Conservation (phyloP, 2,797 vertebrate genomes). For the Knipowitschia caucasica region DNA sequence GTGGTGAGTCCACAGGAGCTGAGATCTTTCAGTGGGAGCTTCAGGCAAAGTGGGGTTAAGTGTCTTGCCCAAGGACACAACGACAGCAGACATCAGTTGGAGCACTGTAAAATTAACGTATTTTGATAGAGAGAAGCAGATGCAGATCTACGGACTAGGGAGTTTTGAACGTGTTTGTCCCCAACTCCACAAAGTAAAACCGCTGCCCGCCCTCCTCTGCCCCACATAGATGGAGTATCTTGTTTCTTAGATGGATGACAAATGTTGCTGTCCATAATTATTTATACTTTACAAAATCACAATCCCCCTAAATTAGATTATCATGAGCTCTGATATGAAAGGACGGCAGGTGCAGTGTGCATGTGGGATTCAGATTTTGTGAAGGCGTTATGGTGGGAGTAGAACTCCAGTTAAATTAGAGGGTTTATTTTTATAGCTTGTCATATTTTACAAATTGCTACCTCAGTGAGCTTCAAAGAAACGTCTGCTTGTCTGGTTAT, state of each 20-base stretch:
- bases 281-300: slow-evolving; percentile 51
- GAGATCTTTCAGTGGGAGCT: too few relatives aligned
- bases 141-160: slow-evolving; percentile 38
- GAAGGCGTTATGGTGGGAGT: slow-evolving; percentile 25
- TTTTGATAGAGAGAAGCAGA: too few relatives aligned
- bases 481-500: slow-evolving; percentile 33
- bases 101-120: too few relatives aligned
- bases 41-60: too few relatives aligned
- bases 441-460: slow-evolving; percentile 43
- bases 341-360: neutral
- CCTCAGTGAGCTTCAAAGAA: slow-evolving; percentile 25
- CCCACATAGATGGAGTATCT: slow-evolving; percentile 45
- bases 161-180: slow-evolving; percentile 46
- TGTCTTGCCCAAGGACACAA: too few relatives aligned
- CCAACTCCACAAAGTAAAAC: slow-evolving; percentile 25
- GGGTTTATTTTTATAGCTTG: slow-evolving; percentile 45
- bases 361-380: slow-evolving; percentile 25
- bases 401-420: slow-evolving; percentile 36
- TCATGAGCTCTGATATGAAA: slow-evolving; percentile 7
- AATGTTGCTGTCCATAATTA: slow-evolving; percentile 43
- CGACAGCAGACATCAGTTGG: too few relatives aligned
- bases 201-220: slow-evolving; percentile 20
- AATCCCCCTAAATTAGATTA: slow-evolving; percentile 46
- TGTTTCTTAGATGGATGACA: slow-evolving; percentile 48
- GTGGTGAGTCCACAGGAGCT: too few relatives aligned